These are phyloP conservation scores for Orcinus orca DNA, from an alignment of 2,113 vertebrate species.

Conservation along the genomic window DNA sequence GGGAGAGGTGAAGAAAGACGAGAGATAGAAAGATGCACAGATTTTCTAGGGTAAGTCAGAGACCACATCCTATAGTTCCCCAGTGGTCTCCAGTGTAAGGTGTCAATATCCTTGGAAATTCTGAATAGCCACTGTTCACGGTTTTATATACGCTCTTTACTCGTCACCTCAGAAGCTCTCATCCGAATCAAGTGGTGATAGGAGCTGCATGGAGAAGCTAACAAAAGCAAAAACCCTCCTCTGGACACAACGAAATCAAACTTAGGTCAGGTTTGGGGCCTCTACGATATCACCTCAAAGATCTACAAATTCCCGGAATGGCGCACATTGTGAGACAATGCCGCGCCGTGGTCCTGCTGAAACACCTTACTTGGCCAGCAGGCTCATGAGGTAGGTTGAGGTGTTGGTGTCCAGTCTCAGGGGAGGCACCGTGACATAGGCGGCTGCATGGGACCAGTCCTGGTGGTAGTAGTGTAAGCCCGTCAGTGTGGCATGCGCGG, in stretches of 20 bases:
- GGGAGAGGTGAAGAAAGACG: background rate
- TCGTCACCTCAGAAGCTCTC: background rate
- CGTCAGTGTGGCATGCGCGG: conserved; percentile 93
- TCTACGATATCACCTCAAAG: background rate
- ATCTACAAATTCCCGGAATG: fast-evolving
- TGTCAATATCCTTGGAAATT: background rate
- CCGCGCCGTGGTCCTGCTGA: fast-evolving
- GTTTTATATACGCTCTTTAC: background rate
- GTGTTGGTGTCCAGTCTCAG: conserved; percentile 96
- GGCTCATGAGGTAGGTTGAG: conserved; percentile 95
- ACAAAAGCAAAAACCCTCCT: background rate
- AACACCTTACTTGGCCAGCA: conserved; percentile 93
- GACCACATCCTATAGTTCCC: background rate
- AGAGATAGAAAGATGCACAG: background rate
- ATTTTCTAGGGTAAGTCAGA: background rate
- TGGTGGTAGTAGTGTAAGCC: conserved; percentile 97
- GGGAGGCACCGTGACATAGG: conserved; percentile 94
- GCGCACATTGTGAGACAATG: fast-evolving
- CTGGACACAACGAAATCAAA: background rate
- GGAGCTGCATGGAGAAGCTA: background rate
- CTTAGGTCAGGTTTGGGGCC: background rate
- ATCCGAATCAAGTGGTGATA: background rate
- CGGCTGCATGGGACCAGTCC: conserved; percentile 95
- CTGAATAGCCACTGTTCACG: too few species aligned
- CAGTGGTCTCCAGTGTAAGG: background rate